Percentiles rank a stretch among this genome's conserved stretches.
phyloP scores from a whole-genome alignment of 2,797 vertebrate species.

The Vireo griseus region DNA sequence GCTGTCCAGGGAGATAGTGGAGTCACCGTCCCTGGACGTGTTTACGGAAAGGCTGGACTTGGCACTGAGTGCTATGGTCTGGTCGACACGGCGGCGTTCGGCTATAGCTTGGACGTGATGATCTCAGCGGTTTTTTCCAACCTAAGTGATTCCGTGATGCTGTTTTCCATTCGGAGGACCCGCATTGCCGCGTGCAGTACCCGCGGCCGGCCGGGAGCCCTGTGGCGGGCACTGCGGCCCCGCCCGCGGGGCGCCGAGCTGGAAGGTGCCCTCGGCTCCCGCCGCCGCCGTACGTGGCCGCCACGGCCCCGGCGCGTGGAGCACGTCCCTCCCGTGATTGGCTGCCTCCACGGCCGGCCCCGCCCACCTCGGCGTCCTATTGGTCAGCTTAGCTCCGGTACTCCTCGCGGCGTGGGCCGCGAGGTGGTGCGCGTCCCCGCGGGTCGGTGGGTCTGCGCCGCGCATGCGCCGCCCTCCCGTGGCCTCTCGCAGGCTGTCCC shows the following conservation, averaged over 20 bases:
- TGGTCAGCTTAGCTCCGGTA: background rate
- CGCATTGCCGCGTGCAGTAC: rapidly evolving
- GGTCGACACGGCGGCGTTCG: background rate
- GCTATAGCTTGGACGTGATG: too few relatives aligned
- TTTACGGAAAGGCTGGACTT: background rate
- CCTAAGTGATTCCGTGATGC: background rate
- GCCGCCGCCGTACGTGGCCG: background rate
- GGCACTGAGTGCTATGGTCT: background rate
- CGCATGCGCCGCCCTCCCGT: background rate
- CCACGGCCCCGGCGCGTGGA: background rate
- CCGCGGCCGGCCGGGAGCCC: rapidly evolving
- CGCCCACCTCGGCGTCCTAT: rapidly evolving
- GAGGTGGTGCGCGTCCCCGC: background rate
- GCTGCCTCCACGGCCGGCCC: background rate
- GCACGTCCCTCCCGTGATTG: background rate
- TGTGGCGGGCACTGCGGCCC: background rate
- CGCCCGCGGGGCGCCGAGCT: background rate
- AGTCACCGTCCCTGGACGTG: background rate
- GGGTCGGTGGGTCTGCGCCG: rapidly evolving
- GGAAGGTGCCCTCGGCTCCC: background rate
- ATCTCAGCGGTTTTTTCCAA: background rate
- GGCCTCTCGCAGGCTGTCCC: background rate
- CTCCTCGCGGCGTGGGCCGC: background rate
- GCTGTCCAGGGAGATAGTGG: too few relatives aligned
- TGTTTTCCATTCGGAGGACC: rapidly evolving